Percentiles rank a stretch among this genome's conserved stretches.
Conservation (phyloP, 1,140 invertebrate genomes). For the Thalassaphorura encarpata region DNA sequence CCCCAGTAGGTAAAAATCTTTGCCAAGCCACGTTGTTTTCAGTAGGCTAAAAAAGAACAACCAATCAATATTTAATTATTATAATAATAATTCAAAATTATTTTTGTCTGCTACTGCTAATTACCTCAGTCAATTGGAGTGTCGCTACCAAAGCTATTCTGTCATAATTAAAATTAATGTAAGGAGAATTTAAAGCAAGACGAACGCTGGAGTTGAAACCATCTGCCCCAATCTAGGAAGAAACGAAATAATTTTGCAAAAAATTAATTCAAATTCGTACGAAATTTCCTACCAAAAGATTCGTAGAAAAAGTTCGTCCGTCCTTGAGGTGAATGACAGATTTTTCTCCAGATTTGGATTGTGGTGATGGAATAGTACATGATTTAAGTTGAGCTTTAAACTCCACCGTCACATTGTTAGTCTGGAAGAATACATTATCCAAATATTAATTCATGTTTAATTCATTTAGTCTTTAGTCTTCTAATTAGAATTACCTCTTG, state of each 20-base stretch:
- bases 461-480: background rate
- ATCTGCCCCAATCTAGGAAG: conserved; percentile 76
- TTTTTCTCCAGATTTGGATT: background rate
- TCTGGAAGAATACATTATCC: conserved; percentile 4
- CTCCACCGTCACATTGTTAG: conserved; percentile 18
- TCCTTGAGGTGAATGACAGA: conserved; percentile 36
- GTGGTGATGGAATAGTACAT: conserved; percentile 18
- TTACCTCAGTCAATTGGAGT: conserved; percentile 61
- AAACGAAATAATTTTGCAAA: background rate
- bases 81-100: background rate
- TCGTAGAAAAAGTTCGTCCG: conserved; percentile 39
- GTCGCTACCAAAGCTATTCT: conserved; percentile 87
- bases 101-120: conserved; percentile 1
- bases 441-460: background rate
- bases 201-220: conserved; percentile 79
- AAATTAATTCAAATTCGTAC: background rate
- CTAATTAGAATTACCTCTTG: conserved; percentile 35
- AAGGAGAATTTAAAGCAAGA: conserved; percentile 63
- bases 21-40: conserved; percentile 89
- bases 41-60: conserved; percentile 44
- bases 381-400: conserved; percentile 17
- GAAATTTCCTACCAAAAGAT: conserved; percentile 40
- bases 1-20: conserved; percentile 76
- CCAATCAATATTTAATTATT: conserved; percentile 30
- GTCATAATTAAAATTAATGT: conserved; percentile 70